Evolutionary conservation across 2,797 vertebrate species (phyloP), one percentile per base, ranked within the genome.

Genomic region (Karalla daura): DNA sequence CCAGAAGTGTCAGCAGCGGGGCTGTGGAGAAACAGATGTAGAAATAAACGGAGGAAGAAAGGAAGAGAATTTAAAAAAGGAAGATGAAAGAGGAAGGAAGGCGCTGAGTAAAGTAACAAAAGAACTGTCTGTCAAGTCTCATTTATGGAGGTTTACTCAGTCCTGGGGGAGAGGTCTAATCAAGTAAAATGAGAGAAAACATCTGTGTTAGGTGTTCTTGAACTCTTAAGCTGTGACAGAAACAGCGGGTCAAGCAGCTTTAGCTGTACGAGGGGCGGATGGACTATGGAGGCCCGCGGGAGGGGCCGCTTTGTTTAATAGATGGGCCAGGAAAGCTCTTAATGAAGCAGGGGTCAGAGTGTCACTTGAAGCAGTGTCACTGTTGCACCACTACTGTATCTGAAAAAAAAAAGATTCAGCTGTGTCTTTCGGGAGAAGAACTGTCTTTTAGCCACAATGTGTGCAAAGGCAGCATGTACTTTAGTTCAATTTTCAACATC

Each of bases 161-260:
- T 83, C 71, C 58, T 73, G 18, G 36, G 61, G 64, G 55, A 62
- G 28, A 61, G 7, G 44, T 36, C 53, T 61, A 63, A 68, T 84
- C 66, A 68, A 30, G 35, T 39, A 25, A 46, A 75, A 56, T 33
- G 44, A 54, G 39, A 63, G 46, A 70, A 81, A 76, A 67, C 44
- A 72, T 65, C 50, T 69, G 63, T 55, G 43, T 36, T 45, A 35
- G 15, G 24, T 56, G 40, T 12, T 40, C 40, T 54, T 44, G 32
- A 50, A 25, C 37, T 33, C 63, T 55, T 69, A 35, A 46, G 21
- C 43, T 51, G 45, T 52, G 35, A 46, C 44, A 20, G 27, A 47
- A 66, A 61, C 21, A 36, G 8, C 23, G 27, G 28, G 44, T 36
- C 49, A 37, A 21, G 43, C 36, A 30, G 27, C 9, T 40, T 27